phyloP scores from a whole-genome alignment of 2,797 vertebrate species.

The Meda fulgida region DNA sequence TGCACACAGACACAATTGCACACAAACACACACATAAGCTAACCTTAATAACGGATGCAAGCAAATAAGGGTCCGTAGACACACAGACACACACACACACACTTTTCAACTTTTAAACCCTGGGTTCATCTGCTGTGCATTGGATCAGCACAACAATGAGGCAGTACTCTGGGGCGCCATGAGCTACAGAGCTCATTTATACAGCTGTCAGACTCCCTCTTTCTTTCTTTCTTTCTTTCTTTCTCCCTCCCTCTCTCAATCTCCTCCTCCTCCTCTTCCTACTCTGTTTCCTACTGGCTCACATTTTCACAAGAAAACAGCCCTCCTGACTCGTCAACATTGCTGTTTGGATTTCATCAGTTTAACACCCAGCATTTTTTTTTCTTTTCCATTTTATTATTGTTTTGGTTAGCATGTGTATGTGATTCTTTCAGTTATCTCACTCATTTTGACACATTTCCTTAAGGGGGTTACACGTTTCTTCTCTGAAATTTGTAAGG shows the following conservation, averaged over 20 bases:
- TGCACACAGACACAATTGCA: slow-evolving; percentile 30
- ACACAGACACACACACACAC: slow-evolving; percentile 33
- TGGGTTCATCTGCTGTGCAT: slow-evolving; percentile 55
- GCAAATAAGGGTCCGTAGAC: slow-evolving; percentile 13
- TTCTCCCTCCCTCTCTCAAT: slow-evolving; percentile 19
- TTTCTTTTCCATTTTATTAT: slow-evolving; percentile 20
- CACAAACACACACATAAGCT: slow-evolving; percentile 53
- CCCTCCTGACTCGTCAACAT: slow-evolving; percentile 49
- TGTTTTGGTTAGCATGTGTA: slow-evolving; percentile 36
- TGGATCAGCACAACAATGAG: slow-evolving; percentile 60
- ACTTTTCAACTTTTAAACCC: slow-evolving; percentile 49
- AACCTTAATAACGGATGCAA: slow-evolving; percentile 27
- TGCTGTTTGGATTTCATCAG: slow-evolving; percentile 51
- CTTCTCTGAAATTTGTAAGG: neutral
- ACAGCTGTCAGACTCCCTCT: slow-evolving; percentile 62
- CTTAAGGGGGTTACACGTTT: slow-evolving; percentile 6
- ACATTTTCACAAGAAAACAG: slow-evolving; percentile 52
- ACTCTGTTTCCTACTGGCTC: slow-evolving; percentile 51
- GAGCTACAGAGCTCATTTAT: slow-evolving; percentile 61
- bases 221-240: neutral
- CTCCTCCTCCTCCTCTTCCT: slow-evolving; percentile 32
- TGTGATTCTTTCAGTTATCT: slow-evolving; percentile 29
- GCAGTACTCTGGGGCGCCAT: slow-evolving; percentile 50
- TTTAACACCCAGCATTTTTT: slow-evolving; percentile 43
- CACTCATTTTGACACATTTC: slow-evolving; percentile 39